phyloP scores from a whole-genome alignment of 1,140 invertebrate genomes.

The Charaxes varanes region DNA sequence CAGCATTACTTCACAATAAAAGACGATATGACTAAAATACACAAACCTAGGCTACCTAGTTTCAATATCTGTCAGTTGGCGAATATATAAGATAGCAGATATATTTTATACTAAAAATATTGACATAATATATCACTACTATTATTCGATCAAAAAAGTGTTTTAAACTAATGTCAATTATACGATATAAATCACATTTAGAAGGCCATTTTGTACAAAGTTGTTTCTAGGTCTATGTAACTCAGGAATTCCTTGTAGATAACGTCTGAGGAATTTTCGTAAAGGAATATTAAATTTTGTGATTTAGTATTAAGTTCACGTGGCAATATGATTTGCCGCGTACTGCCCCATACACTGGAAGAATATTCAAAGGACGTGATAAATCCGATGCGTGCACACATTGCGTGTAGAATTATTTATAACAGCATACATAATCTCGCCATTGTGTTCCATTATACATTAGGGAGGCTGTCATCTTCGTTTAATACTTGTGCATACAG shows the following conservation, averaged over 20 bases:
- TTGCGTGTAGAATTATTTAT: slow-evolving; percentile 36
- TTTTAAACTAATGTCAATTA: too few species aligned
- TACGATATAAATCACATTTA: too few species aligned
- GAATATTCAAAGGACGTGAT: slow-evolving; percentile 41
- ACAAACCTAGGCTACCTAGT: too few species aligned
- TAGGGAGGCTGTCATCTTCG: slow-evolving; percentile 21
- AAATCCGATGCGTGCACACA: slow-evolving; percentile 22
- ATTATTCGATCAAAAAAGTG: too few species aligned
- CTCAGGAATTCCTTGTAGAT: slow-evolving; percentile 11
- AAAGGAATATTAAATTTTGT: slow-evolving; percentile 26
- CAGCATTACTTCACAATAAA: too few species aligned
- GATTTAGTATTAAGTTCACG: slow-evolving; percentile 30
- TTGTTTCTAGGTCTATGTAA: too few species aligned
- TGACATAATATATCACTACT: too few species aligned
- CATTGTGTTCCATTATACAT: slow-evolving; percentile 26
- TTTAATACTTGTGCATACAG: slow-evolving; percentile 9
- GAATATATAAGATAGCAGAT: too few species aligned
- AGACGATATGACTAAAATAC: too few species aligned
- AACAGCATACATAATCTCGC: slow-evolving; percentile 27
- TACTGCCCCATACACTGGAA: slow-evolving; percentile 30
- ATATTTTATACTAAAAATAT: too few species aligned
- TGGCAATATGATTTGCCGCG: slow-evolving; percentile 35
- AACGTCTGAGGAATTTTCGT: slow-evolving; percentile 24
- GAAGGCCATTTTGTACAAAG: too few species aligned
- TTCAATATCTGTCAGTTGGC: too few species aligned